Base-by-base conservation (phyloP, 1,140 invertebrate species). In the Muscidifurax raptorellus region DNA sequence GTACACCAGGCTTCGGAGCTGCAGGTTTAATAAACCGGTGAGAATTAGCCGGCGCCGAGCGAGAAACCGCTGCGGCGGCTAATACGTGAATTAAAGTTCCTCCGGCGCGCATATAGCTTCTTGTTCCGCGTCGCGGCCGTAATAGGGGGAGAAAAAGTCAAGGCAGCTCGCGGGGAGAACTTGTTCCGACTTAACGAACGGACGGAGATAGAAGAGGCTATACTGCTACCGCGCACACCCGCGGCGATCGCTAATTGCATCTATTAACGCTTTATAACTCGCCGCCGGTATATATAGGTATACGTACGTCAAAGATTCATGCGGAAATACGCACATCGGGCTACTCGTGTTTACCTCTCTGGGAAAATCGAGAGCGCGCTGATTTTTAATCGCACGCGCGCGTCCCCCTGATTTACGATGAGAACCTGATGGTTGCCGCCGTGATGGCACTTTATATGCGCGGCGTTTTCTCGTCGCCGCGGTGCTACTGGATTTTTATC, bases 191-290 rank as follows among this genome's bases (percentile, higher is more conserved):
- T 83, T 83, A 78, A 83, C 75, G 82, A 83, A 83, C 36, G n/a
- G 80, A 18, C 22, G 25, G 28, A 80, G 30, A 36, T 66, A 40
- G 59, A 66, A 25, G 25, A 40, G 18, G 15, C 44, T 47, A 22
- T 40, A 40, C 22, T 4, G 52, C 52, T 59, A 59, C 52, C 52
- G 66, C 52, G 66, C 52, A 66, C 74, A 81, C 79, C 79, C 84
- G 79, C 64, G 74, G 79, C 59, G 84, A 81, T 69, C 80, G 64
- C 84, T 85, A 85, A 85, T 85, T 85, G 84, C 84, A 85, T 85
- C 84, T 85, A 85, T 85, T 85, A 85, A 59, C 79, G 84, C 79
- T 85, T 85, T 80, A 80, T 84, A 79, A 74, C 67, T 78, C 15
- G 64, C 52, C 52, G 52, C 52, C 52, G 52, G 52, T 59, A 3